phyloP scores from a whole-genome alignment of 2,113 vertebrate genomes.

The Hemichromis elongatus region DNA sequence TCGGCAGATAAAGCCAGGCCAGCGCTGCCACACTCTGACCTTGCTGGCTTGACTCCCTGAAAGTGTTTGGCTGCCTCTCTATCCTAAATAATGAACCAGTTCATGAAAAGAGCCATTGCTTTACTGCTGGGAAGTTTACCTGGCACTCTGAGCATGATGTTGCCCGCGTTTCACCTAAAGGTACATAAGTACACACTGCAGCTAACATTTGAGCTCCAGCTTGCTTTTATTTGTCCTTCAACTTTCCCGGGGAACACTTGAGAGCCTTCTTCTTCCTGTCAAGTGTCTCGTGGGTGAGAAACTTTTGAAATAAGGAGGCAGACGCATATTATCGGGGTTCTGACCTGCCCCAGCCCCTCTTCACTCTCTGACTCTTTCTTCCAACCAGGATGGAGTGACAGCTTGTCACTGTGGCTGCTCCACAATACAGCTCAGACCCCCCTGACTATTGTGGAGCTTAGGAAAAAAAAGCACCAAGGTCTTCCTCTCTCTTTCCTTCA shows the following conservation, averaged over 20 bases:
- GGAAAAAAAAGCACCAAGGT: conserved; percentile 60
- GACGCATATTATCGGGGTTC: conserved; percentile 26
- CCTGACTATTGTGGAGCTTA: conserved; percentile 48
- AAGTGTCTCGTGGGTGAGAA: conserved; percentile 33
- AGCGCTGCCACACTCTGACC: conserved; percentile 67
- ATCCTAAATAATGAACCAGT: not conserved
- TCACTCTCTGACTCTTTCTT: conserved; percentile 40
- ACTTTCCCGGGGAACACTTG: not conserved
- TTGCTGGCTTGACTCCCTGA: conserved; percentile 18
- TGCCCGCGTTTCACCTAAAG: not conserved
- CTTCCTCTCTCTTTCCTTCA: conserved; percentile 62
- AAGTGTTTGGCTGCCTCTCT: not conserved
- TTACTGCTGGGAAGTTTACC: not conserved
- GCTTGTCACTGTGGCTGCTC: conserved; percentile 72
- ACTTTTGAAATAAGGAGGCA: conserved; percentile 23
- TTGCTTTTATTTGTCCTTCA: not conserved
- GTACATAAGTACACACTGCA: not conserved
- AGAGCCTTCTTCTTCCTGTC: not conserved
- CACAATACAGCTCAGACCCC: conserved; percentile 43
- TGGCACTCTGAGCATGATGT: not conserved
- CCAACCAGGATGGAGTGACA: conserved; percentile 56
- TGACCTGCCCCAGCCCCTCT: conserved; percentile 37
- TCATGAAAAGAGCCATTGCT: not conserved
- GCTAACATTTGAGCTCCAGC: not conserved
- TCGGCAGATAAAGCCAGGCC: conserved; percentile 79